A percentile compares a stretch with the other conserved stretches of the same genome.
These are phyloP conservation scores for Hemibagrus wyckioides DNA, from an alignment of 2,113 vertebrate genomes.

Conservation along the genomic window DNA sequence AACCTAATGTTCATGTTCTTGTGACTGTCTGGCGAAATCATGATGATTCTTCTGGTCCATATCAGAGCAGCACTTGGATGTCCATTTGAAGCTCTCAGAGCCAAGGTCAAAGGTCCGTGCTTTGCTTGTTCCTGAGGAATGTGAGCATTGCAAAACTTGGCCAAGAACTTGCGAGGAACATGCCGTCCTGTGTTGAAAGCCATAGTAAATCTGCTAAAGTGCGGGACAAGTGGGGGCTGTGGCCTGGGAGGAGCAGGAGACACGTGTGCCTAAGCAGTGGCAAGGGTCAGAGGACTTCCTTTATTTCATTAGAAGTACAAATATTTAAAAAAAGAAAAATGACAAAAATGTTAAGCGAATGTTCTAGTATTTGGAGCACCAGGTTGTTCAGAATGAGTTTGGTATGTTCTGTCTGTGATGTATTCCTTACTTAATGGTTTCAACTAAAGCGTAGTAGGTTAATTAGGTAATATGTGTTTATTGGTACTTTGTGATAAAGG, in stretches of 20 bases:
- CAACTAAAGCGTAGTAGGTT: not conserved
- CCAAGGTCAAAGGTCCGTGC: slow-evolving; percentile 13
- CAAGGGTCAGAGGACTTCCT: slow-evolving; percentile 23
- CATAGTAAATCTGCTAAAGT: slow-evolving; percentile 22
- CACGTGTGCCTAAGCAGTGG: slow-evolving; percentile 53
- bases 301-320: not conserved
- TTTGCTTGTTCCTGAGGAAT: slow-evolving; percentile 28
- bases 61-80: slow-evolving; percentile 25
- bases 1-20: not conserved
- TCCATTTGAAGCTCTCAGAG: slow-evolving; percentile 6
- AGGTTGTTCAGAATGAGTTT: not conserved
- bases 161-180: slow-evolving; percentile 5
- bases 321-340: not conserved
- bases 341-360: not conserved
- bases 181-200: slow-evolving; percentile 11
- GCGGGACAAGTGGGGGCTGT: slow-evolving; percentile 36
- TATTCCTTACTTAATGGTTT: not conserved
- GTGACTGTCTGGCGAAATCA: not conserved
- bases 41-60: slow-evolving; percentile 17
- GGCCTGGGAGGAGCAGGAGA: slow-evolving; percentile 46
- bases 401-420: not conserved
- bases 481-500: not conserved
- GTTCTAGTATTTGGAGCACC: not conserved
- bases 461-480: not conserved
- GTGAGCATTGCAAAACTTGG: slow-evolving; percentile 19